Conservation (phyloP, 2,113 vertebrate species). For the Anhinga anhinga region DNA sequence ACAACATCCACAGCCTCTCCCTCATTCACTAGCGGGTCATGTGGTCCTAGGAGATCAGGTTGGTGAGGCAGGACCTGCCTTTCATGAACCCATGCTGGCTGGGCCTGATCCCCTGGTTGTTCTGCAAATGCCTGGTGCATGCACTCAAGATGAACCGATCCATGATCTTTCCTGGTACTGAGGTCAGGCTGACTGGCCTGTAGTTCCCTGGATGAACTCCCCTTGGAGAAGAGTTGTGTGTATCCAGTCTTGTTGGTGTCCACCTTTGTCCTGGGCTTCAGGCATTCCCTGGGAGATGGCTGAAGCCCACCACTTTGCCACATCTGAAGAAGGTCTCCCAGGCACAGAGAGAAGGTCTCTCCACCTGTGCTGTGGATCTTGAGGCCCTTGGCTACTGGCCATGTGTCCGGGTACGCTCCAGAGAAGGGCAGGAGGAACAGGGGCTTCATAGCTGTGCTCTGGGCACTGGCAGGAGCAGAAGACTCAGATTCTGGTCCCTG, state of each 20-base stretch:
- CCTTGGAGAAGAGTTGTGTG: not conserved
- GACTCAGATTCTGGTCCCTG: not conserved
- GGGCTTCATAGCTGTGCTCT: not conserved
- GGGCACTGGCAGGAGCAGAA: not conserved
- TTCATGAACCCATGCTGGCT: no score
- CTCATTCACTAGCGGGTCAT: no score
- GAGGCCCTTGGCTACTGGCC: not conserved
- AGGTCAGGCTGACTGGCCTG: no score
- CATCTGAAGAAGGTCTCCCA: not conserved
- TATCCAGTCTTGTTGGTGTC: not conserved
- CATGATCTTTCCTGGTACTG: no score
- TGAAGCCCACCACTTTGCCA: not conserved
- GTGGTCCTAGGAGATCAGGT: no score
- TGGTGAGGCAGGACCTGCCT: no score
- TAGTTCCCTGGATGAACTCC: no score
- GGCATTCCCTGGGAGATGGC: not conserved
- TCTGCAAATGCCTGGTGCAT: no score
- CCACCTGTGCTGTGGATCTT: not conserved
- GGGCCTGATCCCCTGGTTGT: no score
- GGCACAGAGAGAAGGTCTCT: not conserved
- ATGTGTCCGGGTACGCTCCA: accelerated
- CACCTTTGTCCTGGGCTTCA: not conserved
- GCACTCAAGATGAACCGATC: no score
- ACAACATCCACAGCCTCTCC: no score
- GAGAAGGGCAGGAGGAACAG: not conserved